These are phyloP conservation scores for Cosmorhoe ocellata DNA, from an alignment of 2,888 invertebrate genomes.

Conservation along the genomic window DNA sequence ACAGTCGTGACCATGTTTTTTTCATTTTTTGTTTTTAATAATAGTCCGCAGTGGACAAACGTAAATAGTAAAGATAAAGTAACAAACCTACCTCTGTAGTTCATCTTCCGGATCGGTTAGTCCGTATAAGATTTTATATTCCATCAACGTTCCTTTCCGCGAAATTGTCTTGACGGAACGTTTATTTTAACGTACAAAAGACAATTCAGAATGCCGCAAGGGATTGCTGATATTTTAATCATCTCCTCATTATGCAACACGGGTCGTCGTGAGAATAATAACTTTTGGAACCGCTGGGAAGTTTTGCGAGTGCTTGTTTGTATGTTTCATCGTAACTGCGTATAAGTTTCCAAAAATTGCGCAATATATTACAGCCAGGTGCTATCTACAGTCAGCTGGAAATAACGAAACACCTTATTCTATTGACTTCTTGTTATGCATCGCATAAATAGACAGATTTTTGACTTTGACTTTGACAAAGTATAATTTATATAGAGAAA, in stretches of 20 bases:
- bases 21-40: too few species aligned
- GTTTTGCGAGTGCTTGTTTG: constrained; percentile 33
- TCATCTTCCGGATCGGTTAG: background rate
- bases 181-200: constrained; percentile 47
- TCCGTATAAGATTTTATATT: constrained; percentile 20
- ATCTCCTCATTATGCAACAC: constrained; percentile 45
- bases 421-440: too few species aligned
- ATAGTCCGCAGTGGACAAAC: too few species aligned
- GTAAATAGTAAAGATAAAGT: too few species aligned
- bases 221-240: constrained; percentile 58
- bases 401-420: too few species aligned
- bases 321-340: constrained; percentile 34
- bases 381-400: too few species aligned
- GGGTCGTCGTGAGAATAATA: constrained; percentile 13
- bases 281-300: constrained; percentile 2
- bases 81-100: background rate
- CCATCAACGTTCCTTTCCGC: constrained; percentile 46
- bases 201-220: constrained; percentile 40
- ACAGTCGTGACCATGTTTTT: too few species aligned
- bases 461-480: too few species aligned
- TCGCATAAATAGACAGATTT: too few species aligned
- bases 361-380: background rate
- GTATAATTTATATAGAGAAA: too few species aligned
- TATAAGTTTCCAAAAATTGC: background rate
- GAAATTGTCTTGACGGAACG: constrained; percentile 51